Conservation (phyloP, 2,797 vertebrate genomes). For the Enteromius argenteus region DNA sequence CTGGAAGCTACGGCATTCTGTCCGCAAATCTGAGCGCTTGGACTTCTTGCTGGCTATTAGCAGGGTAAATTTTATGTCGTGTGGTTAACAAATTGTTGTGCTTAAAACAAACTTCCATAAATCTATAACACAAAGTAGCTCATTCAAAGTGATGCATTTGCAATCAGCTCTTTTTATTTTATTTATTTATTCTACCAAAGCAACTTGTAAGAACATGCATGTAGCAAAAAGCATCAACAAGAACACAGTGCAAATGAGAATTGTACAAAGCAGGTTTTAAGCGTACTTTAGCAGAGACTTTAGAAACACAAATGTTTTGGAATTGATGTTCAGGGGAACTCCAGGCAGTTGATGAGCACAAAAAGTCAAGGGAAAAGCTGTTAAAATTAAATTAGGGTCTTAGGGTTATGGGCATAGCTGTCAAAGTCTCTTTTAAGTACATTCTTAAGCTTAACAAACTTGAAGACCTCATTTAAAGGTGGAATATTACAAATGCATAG, state of each 20-base stretch:
- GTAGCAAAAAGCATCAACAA: neutral
- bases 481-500: conserved; percentile 60
- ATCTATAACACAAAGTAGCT: neutral
- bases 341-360: conserved; percentile 19
- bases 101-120: neutral
- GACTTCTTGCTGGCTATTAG: conserved; percentile 95
- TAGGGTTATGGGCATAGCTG: conserved; percentile 49
- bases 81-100: neutral
- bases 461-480: conserved; percentile 65
- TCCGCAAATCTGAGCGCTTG: conserved; percentile 84
- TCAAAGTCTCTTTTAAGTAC: conserved; percentile 32
- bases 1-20: conserved; percentile 92
- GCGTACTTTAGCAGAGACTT: neutral
- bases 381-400: conserved; percentile 48
- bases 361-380: conserved; percentile 48
- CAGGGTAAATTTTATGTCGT: conserved; percentile 78
- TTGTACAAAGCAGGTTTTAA: neutral
- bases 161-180: neutral
- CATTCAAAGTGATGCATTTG: neutral
- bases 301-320: neutral
- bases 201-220: neutral
- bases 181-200: neutral
- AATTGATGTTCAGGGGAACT: conserved; percentile 15
- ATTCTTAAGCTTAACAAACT: conserved; percentile 13
- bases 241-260: neutral